These are phyloP conservation scores for Ammodytes marinus DNA, from an alignment of 2,113 vertebrate genomes.

Conservation along the genomic window DNA sequence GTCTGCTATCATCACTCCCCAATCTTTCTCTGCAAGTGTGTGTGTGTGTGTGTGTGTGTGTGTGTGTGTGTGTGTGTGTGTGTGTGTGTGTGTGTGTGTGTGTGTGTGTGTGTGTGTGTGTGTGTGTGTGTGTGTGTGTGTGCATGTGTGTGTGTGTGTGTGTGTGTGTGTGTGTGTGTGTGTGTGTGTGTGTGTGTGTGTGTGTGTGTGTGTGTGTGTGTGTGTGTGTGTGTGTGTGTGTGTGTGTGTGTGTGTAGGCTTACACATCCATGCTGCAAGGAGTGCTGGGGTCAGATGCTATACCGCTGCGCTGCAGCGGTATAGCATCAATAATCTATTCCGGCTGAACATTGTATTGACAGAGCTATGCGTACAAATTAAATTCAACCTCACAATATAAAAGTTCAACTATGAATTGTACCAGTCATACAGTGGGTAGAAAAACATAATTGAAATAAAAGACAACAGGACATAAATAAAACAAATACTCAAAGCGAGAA, in stretches of 20 bases:
- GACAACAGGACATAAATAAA: not conserved
- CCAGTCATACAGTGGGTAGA: not conserved
- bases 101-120: no score
- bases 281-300: constrained; percentile 18
- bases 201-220: no score
- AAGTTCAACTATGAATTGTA: not conserved
- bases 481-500: not conserved
- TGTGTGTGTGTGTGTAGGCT: not conserved
- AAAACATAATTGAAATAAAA: not conserved
- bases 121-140: no score
- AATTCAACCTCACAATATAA: constrained; percentile 6
- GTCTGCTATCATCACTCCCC: constrained; percentile 42
- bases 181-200: no score
- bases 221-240: no score
- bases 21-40: constrained; percentile 22
- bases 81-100: no score
- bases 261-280: not conserved
- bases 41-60: no score
- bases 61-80: no score
- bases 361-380: constrained; percentile 19
- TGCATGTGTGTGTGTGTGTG: no score
- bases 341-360: constrained; percentile 7
- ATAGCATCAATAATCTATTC: constrained; percentile 21
- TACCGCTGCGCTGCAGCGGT: constrained; percentile 3
- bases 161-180: no score